phyloP scores from a whole-genome alignment of 2,113 vertebrate species.

The Chloropsis hardwickii region DNA sequence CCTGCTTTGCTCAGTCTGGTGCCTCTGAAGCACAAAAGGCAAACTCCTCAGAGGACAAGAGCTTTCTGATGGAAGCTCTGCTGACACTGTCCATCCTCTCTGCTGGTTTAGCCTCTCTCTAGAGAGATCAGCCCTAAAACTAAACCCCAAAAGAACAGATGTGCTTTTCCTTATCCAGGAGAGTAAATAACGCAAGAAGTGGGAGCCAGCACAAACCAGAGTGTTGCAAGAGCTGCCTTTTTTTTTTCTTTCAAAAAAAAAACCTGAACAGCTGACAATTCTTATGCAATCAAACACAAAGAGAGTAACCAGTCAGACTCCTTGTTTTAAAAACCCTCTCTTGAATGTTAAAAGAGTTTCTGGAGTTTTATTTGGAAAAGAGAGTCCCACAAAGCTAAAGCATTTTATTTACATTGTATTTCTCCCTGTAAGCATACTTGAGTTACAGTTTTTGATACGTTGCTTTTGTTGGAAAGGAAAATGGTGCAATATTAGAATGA shows the following conservation, averaged over 20 bases:
- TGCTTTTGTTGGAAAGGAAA: constrained; percentile 1
- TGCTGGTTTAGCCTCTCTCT: not conserved
- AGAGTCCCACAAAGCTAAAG: not conserved
- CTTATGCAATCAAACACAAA: constrained; percentile 49
- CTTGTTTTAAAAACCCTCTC: not conserved
- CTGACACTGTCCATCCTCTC: not conserved
- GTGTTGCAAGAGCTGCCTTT: constrained; percentile 18
- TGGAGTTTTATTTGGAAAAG: constrained; percentile 39
- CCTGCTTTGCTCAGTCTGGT: not conserved
- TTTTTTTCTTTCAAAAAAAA: not conserved
- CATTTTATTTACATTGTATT: not conserved
- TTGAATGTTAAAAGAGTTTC: constrained; percentile 9
- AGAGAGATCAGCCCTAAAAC: not conserved
- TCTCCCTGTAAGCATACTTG: not conserved
- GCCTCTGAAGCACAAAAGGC: not conserved
- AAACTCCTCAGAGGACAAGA: not conserved
- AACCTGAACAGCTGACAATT: constrained; percentile 35
- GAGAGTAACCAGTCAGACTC: not conserved
- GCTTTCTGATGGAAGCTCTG: not conserved
- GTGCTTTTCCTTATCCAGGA: not conserved
- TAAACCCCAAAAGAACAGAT: not conserved
- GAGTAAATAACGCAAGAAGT: constrained; percentile 17
- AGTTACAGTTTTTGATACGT: not conserved
- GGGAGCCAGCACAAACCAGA: not conserved
- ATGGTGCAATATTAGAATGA: not conserved